phyloP scores from a whole-genome alignment of 2,888 invertebrate genomes.

The Hydraecia micacea region DNA sequence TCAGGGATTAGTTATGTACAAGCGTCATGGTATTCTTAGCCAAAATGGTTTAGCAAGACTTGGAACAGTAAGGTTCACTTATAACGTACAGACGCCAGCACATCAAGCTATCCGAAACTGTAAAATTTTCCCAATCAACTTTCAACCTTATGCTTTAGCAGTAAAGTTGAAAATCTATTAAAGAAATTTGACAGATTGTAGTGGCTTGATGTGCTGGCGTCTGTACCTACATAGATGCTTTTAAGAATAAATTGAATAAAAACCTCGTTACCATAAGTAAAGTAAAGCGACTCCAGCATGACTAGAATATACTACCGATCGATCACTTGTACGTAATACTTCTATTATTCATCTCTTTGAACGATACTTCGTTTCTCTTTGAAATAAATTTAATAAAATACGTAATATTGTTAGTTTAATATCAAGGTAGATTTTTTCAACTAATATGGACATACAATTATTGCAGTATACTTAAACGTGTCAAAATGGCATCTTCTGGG shows the following conservation, averaged over 20 bases:
- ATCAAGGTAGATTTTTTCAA: neutral
- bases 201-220: no score
- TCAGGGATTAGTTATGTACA: neutral
- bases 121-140: no score
- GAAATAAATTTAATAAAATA: no score
- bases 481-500: no score
- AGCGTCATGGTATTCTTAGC: neutral
- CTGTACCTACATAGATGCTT: neutral
- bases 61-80: neutral
- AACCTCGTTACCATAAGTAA: slow-evolving; percentile 39
- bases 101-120: no score
- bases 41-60: neutral
- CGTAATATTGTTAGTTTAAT: neutral
- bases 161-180: no score
- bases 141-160: no score
- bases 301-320: slow-evolving; percentile 33
- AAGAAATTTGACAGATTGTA: no score
- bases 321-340: slow-evolving; percentile 26
- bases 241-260: slow-evolving; percentile 16
- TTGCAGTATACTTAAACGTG: neutral
- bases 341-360: slow-evolving; percentile 27
- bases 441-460: neutral
- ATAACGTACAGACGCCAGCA: neutral
- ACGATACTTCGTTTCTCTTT: neutral
- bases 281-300: slow-evolving; percentile 2